These are phyloP conservation scores for Tinea semifulvella DNA, from an alignment of 2,888 invertebrate species.

Conservation along the genomic window DNA sequence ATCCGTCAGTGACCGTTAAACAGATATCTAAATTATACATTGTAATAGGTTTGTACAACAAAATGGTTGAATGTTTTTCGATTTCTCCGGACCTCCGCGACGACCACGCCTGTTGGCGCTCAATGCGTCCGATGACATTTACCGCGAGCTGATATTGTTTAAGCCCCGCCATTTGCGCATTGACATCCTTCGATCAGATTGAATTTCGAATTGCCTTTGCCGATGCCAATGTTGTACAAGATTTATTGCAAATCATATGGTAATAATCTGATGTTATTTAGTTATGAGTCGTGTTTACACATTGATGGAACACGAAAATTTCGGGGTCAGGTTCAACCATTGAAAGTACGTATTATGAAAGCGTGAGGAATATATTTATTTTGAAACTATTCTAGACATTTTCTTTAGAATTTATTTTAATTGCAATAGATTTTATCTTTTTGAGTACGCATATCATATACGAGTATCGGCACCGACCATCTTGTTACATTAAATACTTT, in stretches of 20 bases:
- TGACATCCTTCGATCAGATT: conserved; percentile 39
- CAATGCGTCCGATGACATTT: conserved; percentile 43
- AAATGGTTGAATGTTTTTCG: conserved; percentile 23
- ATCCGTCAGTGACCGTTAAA: conserved; percentile 34
- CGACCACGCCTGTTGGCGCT: conserved; percentile 27
- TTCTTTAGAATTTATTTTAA: too few species aligned
- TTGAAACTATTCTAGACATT: too few species aligned
- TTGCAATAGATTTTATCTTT: too few species aligned
- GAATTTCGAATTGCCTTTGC: conserved; percentile 19
- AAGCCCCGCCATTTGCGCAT: conserved; percentile 31
- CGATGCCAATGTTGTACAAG: conserved; percentile 9
- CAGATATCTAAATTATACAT: conserved; percentile 45
- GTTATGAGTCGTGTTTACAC: conserved; percentile 8
- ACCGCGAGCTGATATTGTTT: conserved; percentile 31
- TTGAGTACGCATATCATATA: too few species aligned
- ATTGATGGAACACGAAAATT: background rate
- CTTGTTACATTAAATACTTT: too few species aligned
- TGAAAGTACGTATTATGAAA: too few species aligned
- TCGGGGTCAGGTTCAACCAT: background rate
- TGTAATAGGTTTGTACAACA: conserved; percentile 27
- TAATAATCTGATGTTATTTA: conserved; percentile 4
- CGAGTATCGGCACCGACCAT: too few species aligned
- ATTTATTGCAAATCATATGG: conserved; percentile 11
- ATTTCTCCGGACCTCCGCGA: conserved; percentile 22
- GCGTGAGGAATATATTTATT: too few species aligned